These are phyloP conservation scores for Pseudochirops cupreus DNA, from an alignment of 2,797 vertebrate species.

Conservation along the genomic window DNA sequence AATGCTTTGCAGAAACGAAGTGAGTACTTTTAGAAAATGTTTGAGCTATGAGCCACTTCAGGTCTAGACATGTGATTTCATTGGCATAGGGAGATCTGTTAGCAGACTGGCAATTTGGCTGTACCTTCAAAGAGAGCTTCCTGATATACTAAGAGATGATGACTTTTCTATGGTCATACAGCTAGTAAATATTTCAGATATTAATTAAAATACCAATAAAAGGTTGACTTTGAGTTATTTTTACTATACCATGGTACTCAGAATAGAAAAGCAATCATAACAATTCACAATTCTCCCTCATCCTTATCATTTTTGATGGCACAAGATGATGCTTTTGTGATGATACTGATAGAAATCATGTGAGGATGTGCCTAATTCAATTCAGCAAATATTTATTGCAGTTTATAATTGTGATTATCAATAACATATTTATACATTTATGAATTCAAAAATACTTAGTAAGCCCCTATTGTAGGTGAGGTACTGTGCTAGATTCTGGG, in stretches of 20 bases:
- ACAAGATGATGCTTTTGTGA: slow-evolving; percentile 23
- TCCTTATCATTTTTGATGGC: slow-evolving; percentile 19
- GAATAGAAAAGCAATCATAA: slow-evolving; percentile 42
- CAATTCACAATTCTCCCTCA: slow-evolving; percentile 30
- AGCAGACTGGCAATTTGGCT: not conserved
- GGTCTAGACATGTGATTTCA: not conserved
- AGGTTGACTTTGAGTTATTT: slow-evolving; percentile 12
- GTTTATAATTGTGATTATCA: not conserved
- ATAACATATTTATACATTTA: not conserved
- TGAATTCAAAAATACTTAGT: not conserved
- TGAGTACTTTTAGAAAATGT: slow-evolving; percentile 1
- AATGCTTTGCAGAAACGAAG: slow-evolving; percentile 9
- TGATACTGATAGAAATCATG: not conserved
- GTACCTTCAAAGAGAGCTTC: not conserved
- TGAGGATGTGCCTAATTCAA: not conserved
- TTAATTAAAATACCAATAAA: slow-evolving; percentile 23
- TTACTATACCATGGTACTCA: slow-evolving; percentile 30
- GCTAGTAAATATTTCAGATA: not conserved
- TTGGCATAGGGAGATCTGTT: not conserved
- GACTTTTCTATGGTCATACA: not conserved
- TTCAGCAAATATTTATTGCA: not conserved
- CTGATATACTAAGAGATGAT: not conserved
- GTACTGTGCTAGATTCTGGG: not conserved
- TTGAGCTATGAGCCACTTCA: not conserved
- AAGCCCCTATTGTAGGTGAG: not conserved